These are phyloP conservation scores for Ferrisia virgata DNA, from an alignment of 2,888 invertebrate genomes.

Conservation along the genomic window DNA sequence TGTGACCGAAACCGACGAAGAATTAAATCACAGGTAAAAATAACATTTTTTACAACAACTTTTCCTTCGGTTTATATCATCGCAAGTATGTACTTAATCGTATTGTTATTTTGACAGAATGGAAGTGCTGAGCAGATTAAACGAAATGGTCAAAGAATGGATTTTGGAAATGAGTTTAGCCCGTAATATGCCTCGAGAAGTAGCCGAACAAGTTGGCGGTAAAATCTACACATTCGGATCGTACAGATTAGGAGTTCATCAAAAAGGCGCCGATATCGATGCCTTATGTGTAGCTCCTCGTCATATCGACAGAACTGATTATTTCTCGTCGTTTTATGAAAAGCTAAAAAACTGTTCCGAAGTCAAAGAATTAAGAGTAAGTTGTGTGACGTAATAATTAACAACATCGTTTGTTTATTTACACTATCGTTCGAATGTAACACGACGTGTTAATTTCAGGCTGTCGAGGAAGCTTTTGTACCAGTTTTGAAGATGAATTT, in stretches of 20 bases:
- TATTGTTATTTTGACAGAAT: conserved; percentile 53
- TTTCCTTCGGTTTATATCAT: not conserved
- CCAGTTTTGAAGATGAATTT: conserved; percentile 99
- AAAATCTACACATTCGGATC: conserved; percentile 99
- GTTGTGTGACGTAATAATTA: conserved; percentile 48
- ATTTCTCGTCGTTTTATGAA: conserved; percentile 93
- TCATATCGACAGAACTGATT: conserved; percentile 89
- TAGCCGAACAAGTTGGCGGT: conserved; percentile 89
- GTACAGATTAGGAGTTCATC: conserved; percentile 91
- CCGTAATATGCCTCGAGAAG: conserved; percentile 85
- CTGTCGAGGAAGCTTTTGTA: conserved; percentile 97
- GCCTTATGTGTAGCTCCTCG: conserved; percentile 96
- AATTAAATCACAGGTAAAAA: conserved; percentile 74
- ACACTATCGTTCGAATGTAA: not conserved
- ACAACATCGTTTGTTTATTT: not conserved
- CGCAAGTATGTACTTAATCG: not conserved
- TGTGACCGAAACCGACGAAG: conserved; percentile 86
- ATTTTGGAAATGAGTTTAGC: conserved; percentile 82
- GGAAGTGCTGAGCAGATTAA: conserved; percentile 69
- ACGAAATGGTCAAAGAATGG: conserved; percentile 90
- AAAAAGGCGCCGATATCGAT: conserved; percentile 97
- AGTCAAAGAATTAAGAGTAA: conserved; percentile 75
- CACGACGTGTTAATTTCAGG: conserved; percentile 57
- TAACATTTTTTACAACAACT: not conserved
- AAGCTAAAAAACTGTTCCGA: conserved; percentile 81